These are phyloP conservation scores for Chaitophorus viminalis DNA, from an alignment of 2,888 invertebrate genomes.

Conservation along the genomic window DNA sequence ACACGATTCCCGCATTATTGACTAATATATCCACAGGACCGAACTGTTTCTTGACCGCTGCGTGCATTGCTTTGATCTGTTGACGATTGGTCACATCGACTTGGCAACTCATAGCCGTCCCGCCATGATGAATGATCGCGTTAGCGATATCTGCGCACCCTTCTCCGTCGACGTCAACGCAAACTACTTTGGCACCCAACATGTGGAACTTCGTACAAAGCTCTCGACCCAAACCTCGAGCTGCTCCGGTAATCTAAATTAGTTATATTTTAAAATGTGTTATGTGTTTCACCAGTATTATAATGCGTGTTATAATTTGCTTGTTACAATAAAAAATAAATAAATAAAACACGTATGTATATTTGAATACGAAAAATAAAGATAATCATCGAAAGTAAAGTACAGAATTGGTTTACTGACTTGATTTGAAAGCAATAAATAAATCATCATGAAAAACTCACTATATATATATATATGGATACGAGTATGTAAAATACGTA, in stretches of 20 bases:
- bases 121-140: constrained; percentile 44
- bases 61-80: constrained; percentile 60
- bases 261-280: background rate
- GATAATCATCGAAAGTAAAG: too few species aligned
- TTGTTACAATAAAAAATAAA: background rate
- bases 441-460: too few species aligned
- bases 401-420: too few species aligned
- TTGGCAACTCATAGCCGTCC: constrained; percentile 55
- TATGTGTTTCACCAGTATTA: background rate
- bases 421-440: too few species aligned
- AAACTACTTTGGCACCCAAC: constrained; percentile 63
- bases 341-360: too few species aligned
- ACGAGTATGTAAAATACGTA: too few species aligned
- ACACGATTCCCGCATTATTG: constrained; percentile 64
- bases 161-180: constrained; percentile 62
- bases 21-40: constrained; percentile 64
- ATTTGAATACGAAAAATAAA: too few species aligned
- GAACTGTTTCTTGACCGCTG: constrained; percentile 60
- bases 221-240: constrained; percentile 63
- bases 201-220: constrained; percentile 61
- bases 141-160: constrained; percentile 61
- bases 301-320: background rate
- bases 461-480: too few species aligned
- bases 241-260: constrained; percentile 63
- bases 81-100: constrained; percentile 63